Base-by-base conservation (phyloP, 2,888 invertebrate genomes). In the Biston betularia region DNA sequence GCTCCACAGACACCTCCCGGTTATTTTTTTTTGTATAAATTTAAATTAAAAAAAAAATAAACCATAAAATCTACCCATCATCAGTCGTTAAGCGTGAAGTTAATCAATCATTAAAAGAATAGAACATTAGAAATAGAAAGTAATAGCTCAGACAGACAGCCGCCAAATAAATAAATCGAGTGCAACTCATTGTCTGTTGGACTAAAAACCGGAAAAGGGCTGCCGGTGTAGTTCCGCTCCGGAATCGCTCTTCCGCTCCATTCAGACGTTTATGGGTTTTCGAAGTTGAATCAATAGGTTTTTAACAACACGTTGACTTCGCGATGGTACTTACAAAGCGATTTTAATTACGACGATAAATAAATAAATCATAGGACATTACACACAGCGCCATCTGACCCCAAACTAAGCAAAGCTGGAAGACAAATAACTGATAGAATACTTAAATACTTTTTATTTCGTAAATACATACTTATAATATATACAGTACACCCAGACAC, bases 151-250 rank as follows among this genome's bases (percentile, higher is more conserved):
- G 44, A 44, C 44, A 44, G 44, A 50, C 55, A 50, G 33, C 49
- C 58, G 57, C 11, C 48, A 48, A 4, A 15, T 38, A 15, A 35
- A 65, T 69, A 68, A 65, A 68, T 72, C 65, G 70, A 71, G 69
- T 72, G 67, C 57, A 60, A 58, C 59, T 56, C 60, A 79, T 79
- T 78, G 70, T 74, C 74, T 74, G 72, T 75, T 70, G 74, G 76
- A 73, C 76, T 71, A 71, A 70, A 74, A 70, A 77, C 79, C 82
- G 84, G 86, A 85, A 85, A 67, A 83, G 72, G 71, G 75, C 76
- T 83, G 80, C 84, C 82, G 83, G 85, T 66, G 76, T 79, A 69
- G 78, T 81, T 86, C 85, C 86, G 82, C 82, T 60, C 64, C 50
- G 59, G 64, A 61, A 54, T 53, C 65, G 59, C 15, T 46, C 71